A percentile compares a stretch with the other conserved stretches of the same genome.
phyloP scores from a whole-genome alignment of 2,797 vertebrate genomes.

The Limnodromus scolopaceus region DNA sequence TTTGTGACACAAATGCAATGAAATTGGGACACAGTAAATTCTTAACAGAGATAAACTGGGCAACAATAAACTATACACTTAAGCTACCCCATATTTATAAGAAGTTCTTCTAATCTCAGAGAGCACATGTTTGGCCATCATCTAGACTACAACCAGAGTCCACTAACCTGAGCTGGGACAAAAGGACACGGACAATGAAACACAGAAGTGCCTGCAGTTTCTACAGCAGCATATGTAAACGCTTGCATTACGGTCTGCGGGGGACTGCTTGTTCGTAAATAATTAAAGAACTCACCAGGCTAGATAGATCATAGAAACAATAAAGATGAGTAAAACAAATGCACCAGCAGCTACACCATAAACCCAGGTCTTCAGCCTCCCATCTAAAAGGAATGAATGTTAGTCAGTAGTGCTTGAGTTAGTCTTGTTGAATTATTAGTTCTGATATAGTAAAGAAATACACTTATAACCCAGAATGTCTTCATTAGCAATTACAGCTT shows the following conservation, averaged over 20 bases:
- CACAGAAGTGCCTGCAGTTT: not conserved
- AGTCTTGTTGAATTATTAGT: conserved; percentile 51
- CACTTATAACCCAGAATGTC: conserved; percentile 14
- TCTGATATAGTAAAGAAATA: not conserved
- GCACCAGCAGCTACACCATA: conserved; percentile 96
- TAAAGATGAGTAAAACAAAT: conserved; percentile 96
- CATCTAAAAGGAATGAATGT: conserved; percentile 90
- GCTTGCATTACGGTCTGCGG: not conserved
- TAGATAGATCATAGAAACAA: conserved; percentile 99
- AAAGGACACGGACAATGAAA: not conserved
- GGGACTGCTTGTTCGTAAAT: conserved; percentile 47
- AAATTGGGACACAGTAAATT: not conserved
- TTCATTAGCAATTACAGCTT: not conserved
- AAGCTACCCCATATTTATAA: not conserved
- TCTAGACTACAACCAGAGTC: not conserved
- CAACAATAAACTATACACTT: not conserved
- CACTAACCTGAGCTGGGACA: not conserved
- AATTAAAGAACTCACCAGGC: conserved; percentile 92
- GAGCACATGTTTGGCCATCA: not conserved
- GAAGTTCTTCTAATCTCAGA: not conserved
- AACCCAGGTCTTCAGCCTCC: conserved; percentile 99
- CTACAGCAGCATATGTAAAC: not conserved
- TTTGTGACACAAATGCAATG: not conserved
- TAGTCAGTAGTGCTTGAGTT: conserved; percentile 74
- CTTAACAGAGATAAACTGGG: not conserved